These are phyloP conservation scores for Bradypodion pumilum DNA, from an alignment of 2,797 vertebrate species.

Conservation along the genomic window DNA sequence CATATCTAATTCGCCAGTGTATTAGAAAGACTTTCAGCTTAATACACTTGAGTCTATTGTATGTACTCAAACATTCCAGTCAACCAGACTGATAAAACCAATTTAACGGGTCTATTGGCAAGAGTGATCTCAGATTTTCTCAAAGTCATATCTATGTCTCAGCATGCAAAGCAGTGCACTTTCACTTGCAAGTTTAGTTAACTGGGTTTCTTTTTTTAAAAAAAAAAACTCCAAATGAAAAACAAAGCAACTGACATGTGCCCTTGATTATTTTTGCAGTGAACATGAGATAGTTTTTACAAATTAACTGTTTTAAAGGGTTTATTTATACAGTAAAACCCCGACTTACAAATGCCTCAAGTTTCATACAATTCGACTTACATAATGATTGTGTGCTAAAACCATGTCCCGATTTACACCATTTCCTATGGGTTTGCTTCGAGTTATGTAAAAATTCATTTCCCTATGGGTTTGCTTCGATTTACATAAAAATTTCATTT, in stretches of 20 bases:
- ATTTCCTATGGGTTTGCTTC: no score
- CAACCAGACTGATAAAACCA: conserved; percentile 78
- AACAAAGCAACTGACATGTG: conserved; percentile 40
- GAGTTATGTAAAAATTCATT: no score
- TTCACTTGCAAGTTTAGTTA: conserved; percentile 60
- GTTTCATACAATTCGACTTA: no score
- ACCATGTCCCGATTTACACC: no score
- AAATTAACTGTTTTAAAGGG: conserved; percentile 16
- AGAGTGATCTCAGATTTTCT: conserved; percentile 74
- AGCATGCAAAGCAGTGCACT: conserved; percentile 57
- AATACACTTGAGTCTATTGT: conserved; percentile 69
- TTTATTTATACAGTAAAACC: no score
- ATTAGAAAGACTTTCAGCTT: conserved; percentile 69
- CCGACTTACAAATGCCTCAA: no score
- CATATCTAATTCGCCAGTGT: conserved; percentile 71
- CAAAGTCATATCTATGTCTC: conserved; percentile 65
- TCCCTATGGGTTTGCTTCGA: no score
- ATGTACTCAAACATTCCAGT: conserved; percentile 76
- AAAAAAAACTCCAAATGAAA: conserved; percentile 48
- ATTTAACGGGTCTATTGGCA: conserved; percentile 75
- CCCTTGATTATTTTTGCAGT: conserved; percentile 20
- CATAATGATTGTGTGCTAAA: no score
- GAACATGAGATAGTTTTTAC: background rate
- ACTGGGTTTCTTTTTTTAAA: conserved; percentile 5
- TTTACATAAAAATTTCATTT: no score